These are phyloP conservation scores for Caenorhabditis latens DNA, from an alignment of 1,140 invertebrate genomes.

Conservation along the genomic window DNA sequence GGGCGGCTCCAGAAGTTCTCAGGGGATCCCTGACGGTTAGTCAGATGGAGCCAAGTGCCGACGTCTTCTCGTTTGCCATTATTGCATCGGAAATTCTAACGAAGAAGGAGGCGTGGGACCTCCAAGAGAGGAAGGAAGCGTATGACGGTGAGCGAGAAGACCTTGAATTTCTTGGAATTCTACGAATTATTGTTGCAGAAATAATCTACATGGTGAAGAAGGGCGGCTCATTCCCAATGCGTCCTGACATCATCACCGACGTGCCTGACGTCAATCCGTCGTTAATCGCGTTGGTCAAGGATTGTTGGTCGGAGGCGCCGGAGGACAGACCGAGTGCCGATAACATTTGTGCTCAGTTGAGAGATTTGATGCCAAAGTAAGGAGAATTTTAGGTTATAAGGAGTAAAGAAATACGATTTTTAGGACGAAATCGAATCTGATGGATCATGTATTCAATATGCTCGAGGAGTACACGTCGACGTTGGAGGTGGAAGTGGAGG, in stretches of 20 bases:
- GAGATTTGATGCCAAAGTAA: conserved; percentile 33
- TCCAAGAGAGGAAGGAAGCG: conserved; percentile 1
- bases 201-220: conserved; percentile 52
- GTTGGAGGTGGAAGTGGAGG: conserved; percentile 56
- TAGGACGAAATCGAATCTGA: conserved; percentile 73
- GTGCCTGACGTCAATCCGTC: conserved; percentile 37
- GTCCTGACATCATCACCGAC: conserved; percentile 47
- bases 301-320: conserved; percentile 49
- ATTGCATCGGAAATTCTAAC: conserved; percentile 49
- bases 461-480: conserved; percentile 24
- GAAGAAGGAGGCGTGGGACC: conserved; percentile 33
- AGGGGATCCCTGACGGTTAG: neutral
- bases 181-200: neutral
- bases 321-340: conserved; percentile 17
- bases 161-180: neutral
- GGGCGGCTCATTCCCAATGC: neutral
- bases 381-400: neutral
- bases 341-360: conserved; percentile 6
- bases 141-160: conserved; percentile 45
- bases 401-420: no score
- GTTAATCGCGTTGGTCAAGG: conserved; percentile 28
- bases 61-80: conserved; percentile 54
- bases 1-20: conserved; percentile 59
- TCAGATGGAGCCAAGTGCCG: conserved; percentile 44
- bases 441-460: conserved; percentile 52